Conservation (phyloP, 1,140 invertebrate genomes). For the Musca domestica region DNA sequence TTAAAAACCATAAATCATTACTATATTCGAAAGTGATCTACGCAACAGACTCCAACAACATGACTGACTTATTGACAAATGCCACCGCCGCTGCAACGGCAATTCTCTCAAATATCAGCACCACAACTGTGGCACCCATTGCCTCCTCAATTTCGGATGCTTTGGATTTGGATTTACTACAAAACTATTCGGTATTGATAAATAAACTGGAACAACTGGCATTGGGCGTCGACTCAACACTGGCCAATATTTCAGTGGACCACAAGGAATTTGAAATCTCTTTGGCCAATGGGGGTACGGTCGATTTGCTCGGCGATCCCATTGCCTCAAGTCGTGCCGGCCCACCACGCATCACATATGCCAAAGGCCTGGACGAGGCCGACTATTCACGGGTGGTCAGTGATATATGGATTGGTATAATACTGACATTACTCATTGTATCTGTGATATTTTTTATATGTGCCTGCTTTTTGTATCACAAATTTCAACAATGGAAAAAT, state of each 20-base stretch:
- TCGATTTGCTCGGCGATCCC: conserved; percentile 37
- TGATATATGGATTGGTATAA: conserved; percentile 64
- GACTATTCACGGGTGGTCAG: conserved; percentile 53
- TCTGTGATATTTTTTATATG: conserved; percentile 63
- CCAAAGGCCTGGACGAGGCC: conserved; percentile 43
- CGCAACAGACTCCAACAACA: conserved; percentile 7
- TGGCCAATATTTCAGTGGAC: conserved; percentile 47
- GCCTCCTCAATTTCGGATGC: too few species aligned
- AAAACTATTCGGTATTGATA: conserved; percentile 52
- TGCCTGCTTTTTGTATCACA: conserved; percentile 63
- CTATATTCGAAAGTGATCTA: neutral
- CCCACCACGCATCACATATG: conserved; percentile 33
- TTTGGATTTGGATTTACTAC: conserved; percentile 40
- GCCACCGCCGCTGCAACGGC: neutral
- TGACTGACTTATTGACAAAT: conserved; percentile 29
- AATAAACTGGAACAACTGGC: conserved; percentile 51
- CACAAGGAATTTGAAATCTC: conserved; percentile 49
- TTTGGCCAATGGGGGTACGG: conserved; percentile 35
- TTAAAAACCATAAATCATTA: neutral
- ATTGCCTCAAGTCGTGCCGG: conserved; percentile 32
- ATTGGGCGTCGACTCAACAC: conserved; percentile 43
- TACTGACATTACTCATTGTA: conserved; percentile 60
- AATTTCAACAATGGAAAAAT: conserved; percentile 66
- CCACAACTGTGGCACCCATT: too few species aligned
- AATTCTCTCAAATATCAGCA: neutral